Conservation (phyloP, 2,113 vertebrate genomes). For the Tetraodon nigroviridis region DNA sequence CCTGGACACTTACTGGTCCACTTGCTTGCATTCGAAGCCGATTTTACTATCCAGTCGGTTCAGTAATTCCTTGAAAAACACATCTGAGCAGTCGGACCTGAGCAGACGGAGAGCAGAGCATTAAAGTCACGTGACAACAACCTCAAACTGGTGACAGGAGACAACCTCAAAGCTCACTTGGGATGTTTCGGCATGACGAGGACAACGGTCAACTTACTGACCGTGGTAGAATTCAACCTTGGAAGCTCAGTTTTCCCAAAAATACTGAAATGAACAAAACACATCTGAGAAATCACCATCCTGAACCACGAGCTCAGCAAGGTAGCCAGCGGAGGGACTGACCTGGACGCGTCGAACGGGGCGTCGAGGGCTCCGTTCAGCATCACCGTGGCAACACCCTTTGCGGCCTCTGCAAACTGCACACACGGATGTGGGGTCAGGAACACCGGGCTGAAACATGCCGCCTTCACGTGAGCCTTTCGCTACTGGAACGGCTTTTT, state of each 20-base stretch:
- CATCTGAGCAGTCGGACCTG: constrained; percentile 55
- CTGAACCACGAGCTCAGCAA: too few species aligned
- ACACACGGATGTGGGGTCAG: constrained; percentile 25
- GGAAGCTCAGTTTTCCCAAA: constrained; percentile 79
- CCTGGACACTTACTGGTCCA: constrained; percentile 53
- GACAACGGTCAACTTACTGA: constrained; percentile 72
- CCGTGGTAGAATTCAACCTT: constrained; percentile 60
- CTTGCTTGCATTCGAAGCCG: constrained; percentile 53
- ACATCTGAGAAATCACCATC: too few species aligned
- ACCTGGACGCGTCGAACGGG: constrained; percentile 77
- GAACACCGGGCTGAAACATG: background rate
- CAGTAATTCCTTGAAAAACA: constrained; percentile 56
- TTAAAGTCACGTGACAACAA: too few species aligned
- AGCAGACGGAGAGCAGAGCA: fast-evolving
- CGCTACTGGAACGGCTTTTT: too few species aligned
- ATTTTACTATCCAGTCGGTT: constrained; percentile 36
- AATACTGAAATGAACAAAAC: constrained; percentile 58
- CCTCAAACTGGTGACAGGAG: background rate
- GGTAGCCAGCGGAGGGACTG: background rate
- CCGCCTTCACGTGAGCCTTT: too few species aligned
- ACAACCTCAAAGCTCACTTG: constrained; percentile 36
- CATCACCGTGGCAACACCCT: constrained; percentile 79
- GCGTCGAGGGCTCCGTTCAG: constrained; percentile 76
- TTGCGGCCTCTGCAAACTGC: constrained; percentile 82
- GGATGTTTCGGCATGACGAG: constrained; percentile 67